A percentile compares a stretch with the other conserved stretches of the same genome.
Conservation (phyloP, 2,888 invertebrate species). For the Oscheius sp. region DNA sequence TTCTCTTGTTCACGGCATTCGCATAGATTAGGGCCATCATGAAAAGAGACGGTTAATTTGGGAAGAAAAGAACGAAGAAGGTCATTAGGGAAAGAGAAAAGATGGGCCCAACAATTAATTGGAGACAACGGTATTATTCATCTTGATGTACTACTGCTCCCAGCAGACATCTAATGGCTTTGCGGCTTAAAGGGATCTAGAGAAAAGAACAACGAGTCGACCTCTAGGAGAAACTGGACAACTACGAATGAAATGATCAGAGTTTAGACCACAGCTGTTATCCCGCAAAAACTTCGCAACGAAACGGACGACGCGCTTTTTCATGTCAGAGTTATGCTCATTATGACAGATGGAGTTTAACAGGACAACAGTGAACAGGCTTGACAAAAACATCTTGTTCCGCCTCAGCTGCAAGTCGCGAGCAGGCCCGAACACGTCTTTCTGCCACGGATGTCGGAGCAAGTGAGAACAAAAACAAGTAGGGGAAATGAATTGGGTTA, state of each 20-base stretch:
- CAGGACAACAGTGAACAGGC: not conserved
- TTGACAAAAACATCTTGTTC: not conserved
- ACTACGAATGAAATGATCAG: slow-evolving; percentile 26
- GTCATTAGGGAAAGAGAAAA: slow-evolving; percentile 7
- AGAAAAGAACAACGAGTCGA: slow-evolving; percentile 3
- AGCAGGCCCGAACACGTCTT: not conserved
- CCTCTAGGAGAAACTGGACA: slow-evolving; percentile 12
- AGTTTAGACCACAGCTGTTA: slow-evolving; percentile 29
- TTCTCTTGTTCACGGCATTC: slow-evolving; percentile 53
- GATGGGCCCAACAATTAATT: slow-evolving; percentile 12
- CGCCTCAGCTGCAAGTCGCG: too few relatives aligned
- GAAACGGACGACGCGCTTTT: slow-evolving; percentile 12
- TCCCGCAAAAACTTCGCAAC: not conserved
- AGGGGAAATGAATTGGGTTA: slow-evolving; percentile 7
- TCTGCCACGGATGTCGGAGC: not conserved
- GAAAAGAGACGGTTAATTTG: slow-evolving; percentile 1
- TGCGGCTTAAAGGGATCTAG: not conserved
- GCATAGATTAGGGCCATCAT: slow-evolving; percentile 54
- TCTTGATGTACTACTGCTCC: not conserved
- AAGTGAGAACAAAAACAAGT: slow-evolving; percentile 10
- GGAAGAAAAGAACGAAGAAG: slow-evolving; percentile 3
- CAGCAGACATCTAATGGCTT: not conserved
- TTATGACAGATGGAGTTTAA: slow-evolving; percentile 18
- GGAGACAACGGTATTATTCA: slow-evolving; percentile 15
- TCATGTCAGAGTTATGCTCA: slow-evolving; percentile 27